Evolutionary conservation across 2,113 vertebrate species (phyloP).

Genomic region (Turdus rufiventris): DNA sequence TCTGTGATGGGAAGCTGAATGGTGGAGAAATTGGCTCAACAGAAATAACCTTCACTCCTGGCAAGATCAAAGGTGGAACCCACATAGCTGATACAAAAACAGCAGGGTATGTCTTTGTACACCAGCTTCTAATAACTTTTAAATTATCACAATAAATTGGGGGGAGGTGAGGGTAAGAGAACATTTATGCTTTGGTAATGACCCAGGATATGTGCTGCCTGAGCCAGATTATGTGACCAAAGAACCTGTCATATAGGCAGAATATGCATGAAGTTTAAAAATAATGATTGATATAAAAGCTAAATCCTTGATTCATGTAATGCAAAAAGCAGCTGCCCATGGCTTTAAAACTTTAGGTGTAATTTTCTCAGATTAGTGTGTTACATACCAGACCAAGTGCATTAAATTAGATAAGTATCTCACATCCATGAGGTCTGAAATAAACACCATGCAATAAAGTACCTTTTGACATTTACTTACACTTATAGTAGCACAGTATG

Average conservation of each 20-base stretch:
- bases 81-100: constrained; percentile 89
- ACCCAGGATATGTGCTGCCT: not conserved
- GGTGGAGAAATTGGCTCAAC: constrained; percentile 88
- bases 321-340: not conserved
- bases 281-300: not conserved
- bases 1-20: constrained; percentile 87
- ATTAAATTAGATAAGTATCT: not conserved
- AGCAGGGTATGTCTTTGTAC: constrained; percentile 78
- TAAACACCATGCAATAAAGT: not conserved
- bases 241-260: not conserved
- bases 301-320: not conserved
- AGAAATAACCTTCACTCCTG: constrained; percentile 84
- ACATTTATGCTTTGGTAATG: not conserved
- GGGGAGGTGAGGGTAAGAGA: not conserved
- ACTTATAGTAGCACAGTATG: fast-evolving
- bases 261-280: not conserved
- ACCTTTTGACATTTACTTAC: not conserved
- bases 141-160: not conserved
- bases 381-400: not conserved
- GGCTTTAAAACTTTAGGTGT: not conserved
- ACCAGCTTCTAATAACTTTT: not conserved
- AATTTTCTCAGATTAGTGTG: not conserved
- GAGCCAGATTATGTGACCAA: not conserved
- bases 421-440: not conserved
- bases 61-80: constrained; percentile 86